Percentiles rank a stretch among this genome's conserved stretches.
Evolutionary conservation across 2,113 vertebrate species (phyloP).

Genomic region (Amazona vittata): DNA sequence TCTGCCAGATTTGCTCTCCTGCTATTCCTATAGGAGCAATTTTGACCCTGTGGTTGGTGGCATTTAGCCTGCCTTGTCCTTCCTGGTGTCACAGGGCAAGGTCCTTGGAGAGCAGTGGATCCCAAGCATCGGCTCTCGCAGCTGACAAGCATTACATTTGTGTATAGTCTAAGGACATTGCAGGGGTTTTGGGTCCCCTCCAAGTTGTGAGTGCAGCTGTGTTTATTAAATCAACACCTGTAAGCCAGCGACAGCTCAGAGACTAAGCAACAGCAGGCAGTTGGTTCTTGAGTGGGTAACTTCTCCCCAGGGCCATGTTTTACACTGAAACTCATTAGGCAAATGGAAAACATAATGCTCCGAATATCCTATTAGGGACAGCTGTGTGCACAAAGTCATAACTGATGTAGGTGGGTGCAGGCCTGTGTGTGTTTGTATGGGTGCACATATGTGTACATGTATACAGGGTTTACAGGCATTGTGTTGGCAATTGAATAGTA

Average conservation of each 20-base stretch:
- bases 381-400: constrained; percentile 7
- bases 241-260: neutral
- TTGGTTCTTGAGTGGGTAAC: neutral
- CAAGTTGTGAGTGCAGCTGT: constrained; percentile 35
- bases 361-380: constrained; percentile 1
- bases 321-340: neutral
- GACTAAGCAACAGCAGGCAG: neutral
- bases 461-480: neutral
- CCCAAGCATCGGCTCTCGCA: neutral
- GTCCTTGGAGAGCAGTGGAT: neutral
- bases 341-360: constrained; percentile 19
- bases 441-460: neutral
- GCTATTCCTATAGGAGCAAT: neutral
- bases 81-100: neutral
- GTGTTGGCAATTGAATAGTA: neutral
- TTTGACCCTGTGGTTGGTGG: neutral
- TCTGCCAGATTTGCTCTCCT: neutral
- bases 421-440: neutral
- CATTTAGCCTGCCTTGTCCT: neutral
- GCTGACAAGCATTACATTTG: neutral
- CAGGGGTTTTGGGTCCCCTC: constrained; percentile 29
- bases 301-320: neutral
- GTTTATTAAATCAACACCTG: constrained; percentile 44
- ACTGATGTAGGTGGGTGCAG: neutral
- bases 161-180: neutral